A percentile compares a stretch with the other conserved stretches of the same genome.
phyloP scores from a whole-genome alignment of 2,113 vertebrate genomes.

The Corythornis vintsioides region DNA sequence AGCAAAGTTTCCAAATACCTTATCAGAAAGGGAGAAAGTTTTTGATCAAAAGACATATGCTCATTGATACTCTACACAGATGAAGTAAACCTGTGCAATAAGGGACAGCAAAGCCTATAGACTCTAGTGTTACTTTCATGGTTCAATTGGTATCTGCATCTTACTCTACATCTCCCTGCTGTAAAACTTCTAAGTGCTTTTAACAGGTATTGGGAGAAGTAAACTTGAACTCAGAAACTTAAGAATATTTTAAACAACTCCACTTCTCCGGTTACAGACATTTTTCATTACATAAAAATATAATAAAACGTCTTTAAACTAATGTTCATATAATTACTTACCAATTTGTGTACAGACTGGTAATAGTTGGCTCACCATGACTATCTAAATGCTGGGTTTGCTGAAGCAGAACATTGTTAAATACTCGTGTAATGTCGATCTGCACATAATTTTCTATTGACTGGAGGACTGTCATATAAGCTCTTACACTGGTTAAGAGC shows the following conservation, averaged over 20 bases:
- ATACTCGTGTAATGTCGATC: slow-evolving; percentile 98
- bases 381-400: slow-evolving; percentile 99
- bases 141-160: neutral
- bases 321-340: slow-evolving; percentile 62
- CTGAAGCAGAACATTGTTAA: slow-evolving; percentile 98
- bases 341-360: slow-evolving; percentile 99
- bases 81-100: neutral
- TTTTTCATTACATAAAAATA: neutral
- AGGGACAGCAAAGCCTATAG: neutral
- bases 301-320: neutral
- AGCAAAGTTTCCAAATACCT: slow-evolving; percentile 99
- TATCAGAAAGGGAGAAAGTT: slow-evolving; percentile 15
- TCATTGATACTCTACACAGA: neutral
- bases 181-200: neutral
- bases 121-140: neutral
- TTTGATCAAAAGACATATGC: neutral
- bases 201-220: neutral
- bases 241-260: neutral
- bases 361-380: slow-evolving; percentile 98
- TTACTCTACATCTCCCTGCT: rapidly evolving
- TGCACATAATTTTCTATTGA: slow-evolving; percentile 99
- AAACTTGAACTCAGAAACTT: neutral
- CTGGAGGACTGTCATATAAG: slow-evolving; percentile 98
- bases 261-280: neutral
- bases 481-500: slow-evolving; percentile 94